A percentile compares a stretch with the other conserved stretches of the same genome.
Conservation (phyloP, 2,888 invertebrate genomes). For the Lasioglossum morio region DNA sequence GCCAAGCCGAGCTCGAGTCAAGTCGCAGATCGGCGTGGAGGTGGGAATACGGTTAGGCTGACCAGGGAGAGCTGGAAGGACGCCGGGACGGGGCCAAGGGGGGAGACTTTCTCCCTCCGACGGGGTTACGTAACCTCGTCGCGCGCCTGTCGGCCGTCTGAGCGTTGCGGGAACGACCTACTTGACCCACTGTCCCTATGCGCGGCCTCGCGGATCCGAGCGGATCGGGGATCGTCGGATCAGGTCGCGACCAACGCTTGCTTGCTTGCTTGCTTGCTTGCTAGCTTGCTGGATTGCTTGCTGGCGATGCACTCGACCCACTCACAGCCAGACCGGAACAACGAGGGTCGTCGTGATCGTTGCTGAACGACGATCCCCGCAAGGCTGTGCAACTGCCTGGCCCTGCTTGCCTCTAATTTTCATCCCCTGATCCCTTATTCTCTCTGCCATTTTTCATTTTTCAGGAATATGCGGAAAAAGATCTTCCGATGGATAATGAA, state of each 20-base stretch:
- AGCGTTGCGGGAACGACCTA: conserved; percentile 80
- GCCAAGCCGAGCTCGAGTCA: conserved; percentile 26
- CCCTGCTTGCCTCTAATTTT: background rate
- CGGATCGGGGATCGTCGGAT: conserved; percentile 37
- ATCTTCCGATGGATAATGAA: background rate
- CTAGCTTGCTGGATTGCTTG: background rate
- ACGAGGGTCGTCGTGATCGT: conserved; percentile 25
- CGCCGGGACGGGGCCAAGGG: conserved; percentile 49
- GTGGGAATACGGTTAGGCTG: conserved; percentile 37
- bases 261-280: background rate
- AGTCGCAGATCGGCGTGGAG: conserved; percentile 50
- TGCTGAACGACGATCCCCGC: background rate
- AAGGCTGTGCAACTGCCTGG: background rate
- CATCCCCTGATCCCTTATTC: background rate
- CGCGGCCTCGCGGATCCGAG: conserved; percentile 59
- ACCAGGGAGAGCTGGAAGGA: conserved; percentile 48
- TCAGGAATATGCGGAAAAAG: background rate
- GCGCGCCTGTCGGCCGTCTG: conserved; percentile 68
- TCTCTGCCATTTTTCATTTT: background rate
- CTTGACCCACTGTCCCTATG: conserved; percentile 77
- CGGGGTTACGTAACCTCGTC: conserved; percentile 79
- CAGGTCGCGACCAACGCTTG: conserved; percentile 21
- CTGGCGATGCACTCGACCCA: conserved; percentile 43
- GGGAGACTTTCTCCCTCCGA: conserved; percentile 81
- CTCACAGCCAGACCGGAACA: conserved; percentile 43